phyloP scores from a whole-genome alignment of 1,140 invertebrate genomes.

The Drosophila baimaii region DNA sequence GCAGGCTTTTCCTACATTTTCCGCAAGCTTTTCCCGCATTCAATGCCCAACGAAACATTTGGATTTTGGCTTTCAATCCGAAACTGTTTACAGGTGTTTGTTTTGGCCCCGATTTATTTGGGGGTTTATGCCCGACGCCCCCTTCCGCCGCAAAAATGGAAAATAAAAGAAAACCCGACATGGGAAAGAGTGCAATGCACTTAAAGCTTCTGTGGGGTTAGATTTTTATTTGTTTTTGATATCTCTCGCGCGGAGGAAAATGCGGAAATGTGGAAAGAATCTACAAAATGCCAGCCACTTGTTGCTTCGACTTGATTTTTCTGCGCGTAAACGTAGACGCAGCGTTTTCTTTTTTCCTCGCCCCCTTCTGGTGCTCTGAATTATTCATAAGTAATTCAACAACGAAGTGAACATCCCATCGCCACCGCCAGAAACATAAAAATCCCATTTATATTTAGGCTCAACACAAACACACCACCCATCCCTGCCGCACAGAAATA shows the following conservation, averaged over 20 bases:
- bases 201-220: slow-evolving; percentile 19
- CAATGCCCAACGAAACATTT: slow-evolving; percentile 51
- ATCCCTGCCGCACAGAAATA: slow-evolving; percentile 7
- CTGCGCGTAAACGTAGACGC: slow-evolving; percentile 21
- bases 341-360: slow-evolving; percentile 10
- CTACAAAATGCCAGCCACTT: slow-evolving; percentile 39
- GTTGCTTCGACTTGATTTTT: slow-evolving; percentile 36
- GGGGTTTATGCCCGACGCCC: slow-evolving; percentile 18
- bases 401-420: slow-evolving; percentile 5
- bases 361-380: slow-evolving; percentile 26
- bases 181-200: slow-evolving; percentile 27
- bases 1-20: slow-evolving; percentile 55
- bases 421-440: slow-evolving; percentile 47
- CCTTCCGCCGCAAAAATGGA: not conserved
- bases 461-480: slow-evolving; percentile 33
- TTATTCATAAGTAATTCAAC: slow-evolving; percentile 48
- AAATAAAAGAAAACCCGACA: not conserved
- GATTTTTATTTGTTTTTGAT: slow-evolving; percentile 23
- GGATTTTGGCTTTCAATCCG: slow-evolving; percentile 51
- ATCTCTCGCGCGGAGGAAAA: slow-evolving; percentile 9
- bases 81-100: slow-evolving; percentile 77
- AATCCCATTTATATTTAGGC: slow-evolving; percentile 59
- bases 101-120: slow-evolving; percentile 59
- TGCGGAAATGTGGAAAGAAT: slow-evolving; percentile 1
- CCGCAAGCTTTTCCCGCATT: slow-evolving; percentile 59